These are phyloP conservation scores for Girardia tigrina DNA, from an alignment of 2,888 invertebrate species.

Conservation along the genomic window DNA sequence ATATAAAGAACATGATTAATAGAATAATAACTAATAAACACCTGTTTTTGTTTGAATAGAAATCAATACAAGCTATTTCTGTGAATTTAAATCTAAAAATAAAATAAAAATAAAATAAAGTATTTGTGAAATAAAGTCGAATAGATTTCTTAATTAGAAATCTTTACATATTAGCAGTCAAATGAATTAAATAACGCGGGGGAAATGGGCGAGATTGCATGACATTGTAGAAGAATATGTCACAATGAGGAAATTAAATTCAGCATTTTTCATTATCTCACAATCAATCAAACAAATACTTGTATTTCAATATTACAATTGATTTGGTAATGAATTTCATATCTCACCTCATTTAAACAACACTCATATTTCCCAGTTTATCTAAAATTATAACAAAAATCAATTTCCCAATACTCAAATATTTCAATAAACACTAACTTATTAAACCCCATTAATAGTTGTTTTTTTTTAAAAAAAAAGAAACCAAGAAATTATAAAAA, in stretches of 20 bases:
- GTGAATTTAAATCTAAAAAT: no score
- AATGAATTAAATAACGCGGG: background rate
- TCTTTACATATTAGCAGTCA: conserved; percentile 23
- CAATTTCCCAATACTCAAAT: background rate
- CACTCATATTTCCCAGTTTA: background rate
- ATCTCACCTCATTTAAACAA: background rate
- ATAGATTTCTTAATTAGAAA: background rate
- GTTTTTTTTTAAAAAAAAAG: background rate
- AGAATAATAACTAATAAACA: no score
- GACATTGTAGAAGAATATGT: conserved; percentile 20
- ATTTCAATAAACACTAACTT: no score
- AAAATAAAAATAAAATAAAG: background rate
- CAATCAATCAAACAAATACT: conserved; percentile 23
- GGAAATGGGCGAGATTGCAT: conserved; percentile 16
- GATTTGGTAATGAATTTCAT: background rate
- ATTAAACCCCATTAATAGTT: no score
- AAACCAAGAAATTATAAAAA: background rate
- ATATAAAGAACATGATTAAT: no score
- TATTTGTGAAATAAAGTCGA: conserved; percentile 18
- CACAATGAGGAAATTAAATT: conserved; percentile 14
- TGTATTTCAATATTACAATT: conserved; percentile 19
- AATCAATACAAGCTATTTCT: no score
- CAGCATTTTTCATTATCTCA: conserved; percentile 13
- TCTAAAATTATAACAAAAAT: background rate
- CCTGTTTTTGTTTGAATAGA: no score